Percentiles rank a stretch among this genome's conserved stretches.
Conservation (phyloP, 2,888 invertebrate genomes). For the Agrotis exclamationis region DNA sequence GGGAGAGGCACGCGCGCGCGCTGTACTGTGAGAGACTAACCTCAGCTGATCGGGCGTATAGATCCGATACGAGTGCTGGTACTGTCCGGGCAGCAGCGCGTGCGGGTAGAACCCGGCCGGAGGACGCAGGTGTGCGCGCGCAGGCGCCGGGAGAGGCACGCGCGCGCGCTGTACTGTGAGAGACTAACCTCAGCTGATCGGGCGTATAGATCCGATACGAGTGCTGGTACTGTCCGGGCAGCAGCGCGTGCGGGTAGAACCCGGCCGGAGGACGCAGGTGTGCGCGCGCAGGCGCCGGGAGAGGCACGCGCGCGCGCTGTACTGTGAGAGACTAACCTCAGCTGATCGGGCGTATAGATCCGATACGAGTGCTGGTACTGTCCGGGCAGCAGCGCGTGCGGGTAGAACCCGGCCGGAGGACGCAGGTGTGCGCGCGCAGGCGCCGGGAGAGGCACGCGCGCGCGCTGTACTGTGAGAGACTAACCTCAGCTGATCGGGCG, state of each 20-base stretch:
- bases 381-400: slow-evolving; percentile 98
- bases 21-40: slow-evolving; percentile 93
- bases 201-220: slow-evolving; percentile 95
- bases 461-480: slow-evolving; percentile 94
- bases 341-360: slow-evolving; percentile 95
- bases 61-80: slow-evolving; percentile 95
- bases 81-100: slow-evolving; percentile 99
- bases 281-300: slow-evolving; percentile 86
- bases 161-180: slow-evolving; percentile 94
- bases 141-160: slow-evolving; percentile 84
- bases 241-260: slow-evolving; percentile 97
- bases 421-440: slow-evolving; percentile 78
- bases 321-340: slow-evolving; percentile 92
- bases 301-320: slow-evolving; percentile 90
- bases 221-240: slow-evolving; percentile 99
- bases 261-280: slow-evolving; percentile 89
- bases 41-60: slow-evolving; percentile 95
- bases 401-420: slow-evolving; percentile 93
- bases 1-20: slow-evolving; percentile 81
- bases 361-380: slow-evolving; percentile 98
- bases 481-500: slow-evolving; percentile 93
- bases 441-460: slow-evolving; percentile 86
- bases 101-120: slow-evolving; percentile 95
- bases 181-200: slow-evolving; percentile 92
- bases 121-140: slow-evolving; percentile 82